Percentiles rank a stretch among this genome's conserved stretches.
Conservation (phyloP, 1,140 invertebrate species). For the Cherax destructor region DNA sequence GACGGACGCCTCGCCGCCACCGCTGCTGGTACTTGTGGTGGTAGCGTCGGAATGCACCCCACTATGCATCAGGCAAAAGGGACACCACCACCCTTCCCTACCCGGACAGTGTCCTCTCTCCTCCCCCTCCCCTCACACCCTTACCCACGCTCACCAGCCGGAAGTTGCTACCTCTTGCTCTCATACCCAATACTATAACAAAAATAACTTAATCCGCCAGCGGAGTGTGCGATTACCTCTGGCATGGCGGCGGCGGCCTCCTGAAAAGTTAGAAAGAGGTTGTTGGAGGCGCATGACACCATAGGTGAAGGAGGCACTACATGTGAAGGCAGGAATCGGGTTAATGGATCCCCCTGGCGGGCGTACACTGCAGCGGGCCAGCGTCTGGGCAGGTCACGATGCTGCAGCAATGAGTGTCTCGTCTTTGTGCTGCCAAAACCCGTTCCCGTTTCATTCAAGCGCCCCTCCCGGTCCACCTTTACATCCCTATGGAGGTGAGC, state of each 20-base stretch:
- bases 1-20: neutral
- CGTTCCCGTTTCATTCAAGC: neutral
- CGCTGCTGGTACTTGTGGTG: neutral
- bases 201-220: too few relatives aligned
- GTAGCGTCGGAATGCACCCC: conserved; percentile 13
- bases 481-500: neutral
- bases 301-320: too few relatives aligned
- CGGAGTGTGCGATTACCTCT: too few relatives aligned
- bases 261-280: too few relatives aligned
- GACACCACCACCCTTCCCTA: neutral
- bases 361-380: neutral
- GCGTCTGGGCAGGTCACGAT: conserved; percentile 10
- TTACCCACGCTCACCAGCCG: conserved; percentile 16
- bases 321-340: neutral
- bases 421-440: neutral
- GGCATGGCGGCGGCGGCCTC: too few relatives aligned
- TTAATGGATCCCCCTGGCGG: neutral
- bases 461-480: neutral
- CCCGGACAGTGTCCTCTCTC: neutral
- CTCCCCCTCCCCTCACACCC: neutral
- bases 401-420: conserved; percentile 17
- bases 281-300: too few relatives aligned
- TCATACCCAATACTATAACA: neutral
- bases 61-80: conserved; percentile 10
- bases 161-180: conserved; percentile 5